Conservation (phyloP, 2,888 invertebrate genomes). For the Cantharis lateralis region DNA sequence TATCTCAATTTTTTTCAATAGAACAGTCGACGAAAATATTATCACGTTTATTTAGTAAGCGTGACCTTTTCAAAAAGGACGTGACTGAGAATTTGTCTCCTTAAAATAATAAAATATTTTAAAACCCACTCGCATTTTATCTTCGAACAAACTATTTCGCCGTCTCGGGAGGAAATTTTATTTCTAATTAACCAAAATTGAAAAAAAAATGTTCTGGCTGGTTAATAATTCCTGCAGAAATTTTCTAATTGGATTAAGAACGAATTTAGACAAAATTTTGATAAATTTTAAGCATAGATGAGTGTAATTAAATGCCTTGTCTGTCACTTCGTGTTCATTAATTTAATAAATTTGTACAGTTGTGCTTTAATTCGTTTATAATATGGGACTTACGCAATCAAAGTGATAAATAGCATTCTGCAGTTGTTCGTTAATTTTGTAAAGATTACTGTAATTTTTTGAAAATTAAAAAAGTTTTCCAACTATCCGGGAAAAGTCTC, state of each 20-base stretch:
- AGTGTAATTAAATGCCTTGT: not conserved
- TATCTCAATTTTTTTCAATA: not conserved
- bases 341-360: not conserved
- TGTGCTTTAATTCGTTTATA: not conserved
- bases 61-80: conserved; percentile 1
- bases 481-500: no score
- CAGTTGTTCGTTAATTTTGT: not conserved
- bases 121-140: not conserved
- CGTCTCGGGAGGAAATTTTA: not conserved
- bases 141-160: not conserved
- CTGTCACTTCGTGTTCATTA: not conserved
- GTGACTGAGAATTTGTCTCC: not conserved
- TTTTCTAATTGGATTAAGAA: not conserved
- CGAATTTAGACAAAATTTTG: not conserved
- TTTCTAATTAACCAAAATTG: not conserved
- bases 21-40: not conserved
- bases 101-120: not conserved
- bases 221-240: not conserved
- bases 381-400: not conserved
- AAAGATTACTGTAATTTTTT: not conserved
- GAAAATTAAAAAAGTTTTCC: not conserved
- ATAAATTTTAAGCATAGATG: not conserved
- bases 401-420: not conserved
- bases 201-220: not conserved
- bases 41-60: conserved; percentile 4